Percentiles rank a stretch among this genome's conserved stretches.
phyloP scores from a whole-genome alignment of 1,140 invertebrate genomes.

The Sarcophaga bullata region DNA sequence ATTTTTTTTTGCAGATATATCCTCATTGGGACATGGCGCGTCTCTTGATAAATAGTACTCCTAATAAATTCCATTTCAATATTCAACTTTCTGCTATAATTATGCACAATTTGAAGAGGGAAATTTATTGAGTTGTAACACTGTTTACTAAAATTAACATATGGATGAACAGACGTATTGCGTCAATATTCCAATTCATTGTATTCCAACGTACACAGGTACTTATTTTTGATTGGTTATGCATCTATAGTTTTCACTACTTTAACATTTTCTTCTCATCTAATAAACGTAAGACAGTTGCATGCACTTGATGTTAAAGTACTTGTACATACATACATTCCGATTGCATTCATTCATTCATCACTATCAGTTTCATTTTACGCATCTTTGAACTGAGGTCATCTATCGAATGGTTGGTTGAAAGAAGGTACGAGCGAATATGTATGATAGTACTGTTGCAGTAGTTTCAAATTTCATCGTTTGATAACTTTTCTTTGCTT shows the following conservation, averaged over 20 bases:
- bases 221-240: neutral
- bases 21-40: no score
- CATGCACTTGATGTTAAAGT: neutral
- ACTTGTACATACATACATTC: neutral
- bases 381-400: slow-evolving; percentile 23
- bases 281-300: neutral
- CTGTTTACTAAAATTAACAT: slow-evolving; percentile 42
- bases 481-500: neutral
- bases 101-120: slow-evolving; percentile 48
- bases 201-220: neutral
- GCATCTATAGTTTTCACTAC: neutral
- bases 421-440: no score
- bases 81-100: no score
- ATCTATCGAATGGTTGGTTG: neutral
- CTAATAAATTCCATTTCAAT: no score
- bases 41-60: no score
- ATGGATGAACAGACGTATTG: slow-evolving; percentile 19
- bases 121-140: neutral
- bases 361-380: slow-evolving; percentile 18
- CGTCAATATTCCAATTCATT: neutral
- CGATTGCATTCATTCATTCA: neutral
- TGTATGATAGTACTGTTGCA: neutral
- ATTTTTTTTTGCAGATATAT: no score
- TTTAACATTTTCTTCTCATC: neutral
- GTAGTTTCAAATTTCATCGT: neutral